A percentile compares a stretch with the other conserved stretches of the same genome.
Evolutionary conservation across 2,888 invertebrate species (phyloP).

Genomic region (Galeopsomyia nigrocyanea): DNA sequence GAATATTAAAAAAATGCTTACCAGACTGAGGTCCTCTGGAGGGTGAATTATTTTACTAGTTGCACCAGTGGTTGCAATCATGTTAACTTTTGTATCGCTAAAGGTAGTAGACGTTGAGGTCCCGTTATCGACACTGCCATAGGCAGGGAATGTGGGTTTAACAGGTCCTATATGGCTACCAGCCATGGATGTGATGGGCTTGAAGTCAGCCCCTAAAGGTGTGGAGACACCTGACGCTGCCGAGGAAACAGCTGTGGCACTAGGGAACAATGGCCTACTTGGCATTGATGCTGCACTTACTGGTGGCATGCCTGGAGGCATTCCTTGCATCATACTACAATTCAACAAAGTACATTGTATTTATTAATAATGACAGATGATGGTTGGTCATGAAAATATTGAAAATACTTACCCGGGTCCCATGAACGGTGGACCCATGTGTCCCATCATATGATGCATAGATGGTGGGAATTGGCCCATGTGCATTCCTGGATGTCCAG

Average conservation of each 20-base stretch:
- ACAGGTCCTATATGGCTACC: conserved; percentile 68
- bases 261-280: conserved; percentile 86
- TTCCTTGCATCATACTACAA: conserved; percentile 47
- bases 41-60: conserved; percentile 94
- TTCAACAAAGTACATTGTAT: conserved; percentile 8
- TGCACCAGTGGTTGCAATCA: conserved; percentile 85
- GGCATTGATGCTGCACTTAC: conserved; percentile 61
- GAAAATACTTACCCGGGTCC: conserved; percentile 72
- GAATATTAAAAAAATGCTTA: conserved; percentile 56
- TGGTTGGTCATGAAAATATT: neutral
- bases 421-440: conserved; percentile 84
- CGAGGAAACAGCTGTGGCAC: conserved; percentile 75
- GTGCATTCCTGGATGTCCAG: conserved; percentile 70
- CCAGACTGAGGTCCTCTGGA: conserved; percentile 89
- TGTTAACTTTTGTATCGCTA: conserved; percentile 69
- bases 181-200: conserved; percentile 71
- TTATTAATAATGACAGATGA: conserved; percentile 27
- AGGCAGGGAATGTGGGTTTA: conserved; percentile 86
- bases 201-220: conserved; percentile 75
- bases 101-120: conserved; percentile 70
- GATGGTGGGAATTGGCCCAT: conserved; percentile 74
- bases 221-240: conserved; percentile 70
- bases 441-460: conserved; percentile 73
- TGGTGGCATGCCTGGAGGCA: conserved; percentile 72
- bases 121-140: conserved; percentile 68